Evolutionary conservation across 2,888 invertebrate species (phyloP), one percentile per base, ranked within the genome.

Genomic region (Neoitamus cyanurus): DNA sequence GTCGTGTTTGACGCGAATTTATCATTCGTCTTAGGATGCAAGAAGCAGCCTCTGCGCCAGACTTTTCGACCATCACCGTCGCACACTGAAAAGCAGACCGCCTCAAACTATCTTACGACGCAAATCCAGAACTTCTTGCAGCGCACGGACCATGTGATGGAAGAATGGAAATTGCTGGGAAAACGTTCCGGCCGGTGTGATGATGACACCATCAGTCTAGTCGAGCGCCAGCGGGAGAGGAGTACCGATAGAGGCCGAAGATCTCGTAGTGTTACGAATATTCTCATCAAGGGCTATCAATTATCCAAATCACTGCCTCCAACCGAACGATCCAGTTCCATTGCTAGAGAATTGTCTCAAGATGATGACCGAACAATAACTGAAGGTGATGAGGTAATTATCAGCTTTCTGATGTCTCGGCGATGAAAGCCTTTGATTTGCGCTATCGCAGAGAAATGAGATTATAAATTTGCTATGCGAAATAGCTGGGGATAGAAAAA

Each of bases 71-170:
- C 96, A 0, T 92, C 94, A 5, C 96, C 97, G 2, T 96, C 97
- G 0, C 95, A 95, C 88, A 91, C 94, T 87, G 96, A 96, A 89
- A 94, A 95, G 46, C 93, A 94, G 75, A 97, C 96, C 0, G 95
- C 95, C 1, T 96, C 96, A 0, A 95, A 95, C 85, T 94, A 94
- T 87, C 92, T 97, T 20, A 94, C 94, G 36, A 93, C 93, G 42
- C 96, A 95, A 91, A 97, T 97, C 83, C 94, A 95, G 84, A 95
- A 94, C 88, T 97, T 97, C 88, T 92, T 97, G 37, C 94, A 94
- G 88, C 93, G 96, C 86, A 97, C 97, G 2, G 97, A 97, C 91
- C 97, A 97, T 90, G 94, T 97, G 0, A 96, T 96, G 94, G 96
- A 97, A 88, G 96, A 97, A 89, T 97, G 97, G 97, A 93, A 94